These are phyloP conservation scores for Telmatherina bonti DNA, from an alignment of 2,797 vertebrate genomes.

Conservation along the genomic window DNA sequence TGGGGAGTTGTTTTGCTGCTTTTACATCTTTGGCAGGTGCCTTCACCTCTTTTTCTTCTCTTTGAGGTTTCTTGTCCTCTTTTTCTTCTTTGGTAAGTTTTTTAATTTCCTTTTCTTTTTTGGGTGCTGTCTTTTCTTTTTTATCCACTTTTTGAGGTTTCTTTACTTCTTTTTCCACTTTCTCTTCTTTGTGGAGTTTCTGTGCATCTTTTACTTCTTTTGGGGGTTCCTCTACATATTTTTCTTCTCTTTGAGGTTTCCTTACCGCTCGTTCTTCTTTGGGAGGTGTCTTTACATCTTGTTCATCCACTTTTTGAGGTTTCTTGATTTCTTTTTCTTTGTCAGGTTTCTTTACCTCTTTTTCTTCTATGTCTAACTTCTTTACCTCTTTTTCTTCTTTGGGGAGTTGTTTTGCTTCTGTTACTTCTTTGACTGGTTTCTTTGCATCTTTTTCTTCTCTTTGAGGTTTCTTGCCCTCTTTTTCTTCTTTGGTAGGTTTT, in stretches of 20 bases:
- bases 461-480: slow-evolving; percentile 11
- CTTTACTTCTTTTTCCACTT: no score
- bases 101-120: slow-evolving; percentile 11
- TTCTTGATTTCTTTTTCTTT: slow-evolving; percentile 17
- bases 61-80: background rate
- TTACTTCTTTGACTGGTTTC: slow-evolving; percentile 1
- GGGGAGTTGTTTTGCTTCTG: background rate
- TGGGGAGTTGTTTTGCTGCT: no score
- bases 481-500: background rate
- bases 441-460: no score
- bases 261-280: slow-evolving; percentile 6
- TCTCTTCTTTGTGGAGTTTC: no score
- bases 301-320: slow-evolving; percentile 4
- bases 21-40: slow-evolving; percentile 24
- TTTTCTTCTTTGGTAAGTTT: background rate
- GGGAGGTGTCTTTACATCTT: slow-evolving; percentile 5
- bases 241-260: no score
- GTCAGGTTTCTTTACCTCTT: background rate
- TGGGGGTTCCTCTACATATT: no score
- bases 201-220: no score
- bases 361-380: background rate
- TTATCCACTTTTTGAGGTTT: no score
- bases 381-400: slow-evolving; percentile 6
- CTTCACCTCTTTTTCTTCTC: slow-evolving; percentile 10
- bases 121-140: background rate